Evolutionary conservation across 2,113 vertebrate genomes (phyloP).

Genomic region (Dasypus novemcinctus): DNA sequence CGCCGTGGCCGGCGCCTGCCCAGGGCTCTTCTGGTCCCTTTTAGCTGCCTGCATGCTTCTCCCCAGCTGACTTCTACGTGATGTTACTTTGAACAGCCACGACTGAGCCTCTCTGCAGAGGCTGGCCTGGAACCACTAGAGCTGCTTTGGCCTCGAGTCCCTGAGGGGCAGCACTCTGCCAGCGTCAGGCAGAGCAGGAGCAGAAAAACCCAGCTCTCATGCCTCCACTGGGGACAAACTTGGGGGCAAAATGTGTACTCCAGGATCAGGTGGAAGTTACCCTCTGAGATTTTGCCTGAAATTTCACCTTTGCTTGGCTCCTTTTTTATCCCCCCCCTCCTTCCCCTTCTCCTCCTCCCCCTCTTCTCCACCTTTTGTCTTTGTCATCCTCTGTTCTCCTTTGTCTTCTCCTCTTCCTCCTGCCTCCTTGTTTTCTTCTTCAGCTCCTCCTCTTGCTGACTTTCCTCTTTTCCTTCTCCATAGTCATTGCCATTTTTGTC

Average conservation of each 20-base stretch:
- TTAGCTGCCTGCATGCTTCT: not conserved
- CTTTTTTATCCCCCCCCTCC: not conserved
- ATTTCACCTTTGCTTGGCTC: not conserved
- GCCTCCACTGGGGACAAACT: not conserved
- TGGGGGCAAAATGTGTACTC: not conserved
- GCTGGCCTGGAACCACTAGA: not conserved
- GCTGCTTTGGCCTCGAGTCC: not conserved
- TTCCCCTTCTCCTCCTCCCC: too few species aligned
- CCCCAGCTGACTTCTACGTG: not conserved
- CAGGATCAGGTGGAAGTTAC: not conserved
- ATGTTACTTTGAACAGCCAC: not conserved
- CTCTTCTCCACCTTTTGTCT: too few species aligned
- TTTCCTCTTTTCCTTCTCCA: too few species aligned
- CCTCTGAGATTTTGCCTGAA: not conserved
- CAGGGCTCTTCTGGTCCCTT: not conserved
- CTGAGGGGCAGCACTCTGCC: not conserved
- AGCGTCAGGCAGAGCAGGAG: not conserved
- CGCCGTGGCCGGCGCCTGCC: not conserved
- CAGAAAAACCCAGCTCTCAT: not conserved
- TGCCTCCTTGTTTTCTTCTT: too few species aligned
- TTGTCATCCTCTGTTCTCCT: too few species aligned
- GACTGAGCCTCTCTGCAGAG: not conserved
- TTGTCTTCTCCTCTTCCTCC: too few species aligned
- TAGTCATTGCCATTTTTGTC: too few species aligned
- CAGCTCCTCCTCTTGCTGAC: too few species aligned